Percentiles rank a stretch among this genome's conserved stretches.
Evolutionary conservation across 2,797 vertebrate species (phyloP).

Genomic region (Myotis planiceps): DNA sequence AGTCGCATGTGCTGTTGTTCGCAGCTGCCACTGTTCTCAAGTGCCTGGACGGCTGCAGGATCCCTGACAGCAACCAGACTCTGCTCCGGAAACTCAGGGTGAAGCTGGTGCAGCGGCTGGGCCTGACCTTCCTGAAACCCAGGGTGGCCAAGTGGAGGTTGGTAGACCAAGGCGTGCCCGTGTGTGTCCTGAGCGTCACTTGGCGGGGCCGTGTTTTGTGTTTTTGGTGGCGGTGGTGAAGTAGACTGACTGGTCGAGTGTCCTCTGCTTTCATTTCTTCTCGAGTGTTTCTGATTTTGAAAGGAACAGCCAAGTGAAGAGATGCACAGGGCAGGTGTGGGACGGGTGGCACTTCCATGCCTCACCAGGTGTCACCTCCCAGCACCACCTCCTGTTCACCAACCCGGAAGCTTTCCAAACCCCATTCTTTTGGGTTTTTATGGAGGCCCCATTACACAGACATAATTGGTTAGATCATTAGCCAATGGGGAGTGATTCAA

Average conservation of each 20-base stretch:
- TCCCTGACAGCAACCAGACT: slow-evolving; percentile 92
- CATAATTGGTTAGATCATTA: background rate
- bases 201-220: rapidly evolving
- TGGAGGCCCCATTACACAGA: background rate
- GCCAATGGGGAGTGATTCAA: background rate
- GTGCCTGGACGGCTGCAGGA: slow-evolving; percentile 90
- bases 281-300: background rate
- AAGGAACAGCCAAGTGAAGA: background rate
- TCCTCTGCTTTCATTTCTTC: background rate
- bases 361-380: background rate
- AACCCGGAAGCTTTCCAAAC: background rate
- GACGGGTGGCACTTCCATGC: background rate
- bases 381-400: background rate
- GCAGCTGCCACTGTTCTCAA: slow-evolving; percentile 91
- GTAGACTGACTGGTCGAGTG: background rate
- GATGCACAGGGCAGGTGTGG: background rate
- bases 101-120: slow-evolving; percentile 96
- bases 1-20: slow-evolving; percentile 29
- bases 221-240: background rate
- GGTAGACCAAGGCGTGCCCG: slow-evolving; percentile 12
- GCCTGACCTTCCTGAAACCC: slow-evolving; percentile 95
- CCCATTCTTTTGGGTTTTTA: background rate
- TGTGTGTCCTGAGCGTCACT: rapidly evolving
- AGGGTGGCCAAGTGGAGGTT: slow-evolving; percentile 97
- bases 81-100: slow-evolving; percentile 93